A percentile compares a stretch with the other conserved stretches of the same genome.
Evolutionary conservation across 2,113 vertebrate genomes (phyloP).

Genomic region (Ptychochromis oligacanthus): DNA sequence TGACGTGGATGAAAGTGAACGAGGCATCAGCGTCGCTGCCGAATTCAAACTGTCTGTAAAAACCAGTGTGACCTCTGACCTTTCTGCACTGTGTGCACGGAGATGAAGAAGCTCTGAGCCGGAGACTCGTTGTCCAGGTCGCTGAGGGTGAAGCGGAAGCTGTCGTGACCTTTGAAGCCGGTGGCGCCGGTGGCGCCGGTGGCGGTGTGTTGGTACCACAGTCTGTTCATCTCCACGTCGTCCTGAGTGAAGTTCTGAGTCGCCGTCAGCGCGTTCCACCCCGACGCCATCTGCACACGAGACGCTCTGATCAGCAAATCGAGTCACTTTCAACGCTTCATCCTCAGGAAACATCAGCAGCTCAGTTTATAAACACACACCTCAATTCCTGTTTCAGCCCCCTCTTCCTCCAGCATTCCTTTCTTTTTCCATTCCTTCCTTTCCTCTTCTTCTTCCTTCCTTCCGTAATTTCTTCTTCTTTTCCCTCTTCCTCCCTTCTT

Average conservation of each 20-base stretch:
- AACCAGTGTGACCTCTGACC: slow-evolving; percentile 50
- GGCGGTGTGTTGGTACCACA: slow-evolving; percentile 72
- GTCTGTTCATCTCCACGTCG: slow-evolving; percentile 76
- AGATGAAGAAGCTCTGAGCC: slow-evolving; percentile 73
- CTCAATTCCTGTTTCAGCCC: not conserved
- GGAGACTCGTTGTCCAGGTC: slow-evolving; percentile 71
- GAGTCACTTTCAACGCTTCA: not conserved
- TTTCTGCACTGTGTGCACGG: slow-evolving; percentile 68
- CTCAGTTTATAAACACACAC: not conserved
- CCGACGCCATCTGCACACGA: slow-evolving; percentile 50
- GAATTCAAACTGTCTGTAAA: not conserved
- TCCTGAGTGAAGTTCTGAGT: slow-evolving; percentile 80
- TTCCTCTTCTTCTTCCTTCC: not conserved
- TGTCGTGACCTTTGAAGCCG: slow-evolving; percentile 70
- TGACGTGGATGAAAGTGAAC: not conserved
- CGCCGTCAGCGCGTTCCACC: slow-evolving; percentile 64
- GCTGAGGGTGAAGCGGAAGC: slow-evolving; percentile 78
- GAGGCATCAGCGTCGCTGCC: not conserved
- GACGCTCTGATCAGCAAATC: not conserved
- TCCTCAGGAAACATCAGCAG: not conserved
- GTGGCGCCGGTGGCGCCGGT: not conserved
- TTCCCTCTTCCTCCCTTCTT: no score
- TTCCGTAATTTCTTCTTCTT: not conserved
- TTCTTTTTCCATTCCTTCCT: not conserved
- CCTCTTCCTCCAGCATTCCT: not conserved